Base-by-base conservation (phyloP, 1,140 invertebrate genomes). In the Drosophila repleta region DNA sequence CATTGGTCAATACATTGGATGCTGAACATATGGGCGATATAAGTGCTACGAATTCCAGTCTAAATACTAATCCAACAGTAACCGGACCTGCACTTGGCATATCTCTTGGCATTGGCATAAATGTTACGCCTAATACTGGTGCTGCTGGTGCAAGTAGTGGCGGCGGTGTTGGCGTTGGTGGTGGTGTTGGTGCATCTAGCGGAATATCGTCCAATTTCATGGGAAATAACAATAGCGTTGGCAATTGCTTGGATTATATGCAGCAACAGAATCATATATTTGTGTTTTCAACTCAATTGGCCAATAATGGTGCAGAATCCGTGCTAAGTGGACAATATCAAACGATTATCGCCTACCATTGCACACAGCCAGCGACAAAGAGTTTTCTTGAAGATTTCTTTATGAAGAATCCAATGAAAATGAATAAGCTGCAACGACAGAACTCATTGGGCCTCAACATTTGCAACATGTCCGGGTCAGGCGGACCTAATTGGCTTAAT, bases 231-330 rank as follows among this genome's bases (percentile, higher is more conserved):
- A 29, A 21, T 74, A 93, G 92, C 92, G 92, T 63, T 4, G 70
- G 64, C 3, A 79, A 73, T 21, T 87, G 88, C 15, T 53, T 91
- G 43, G 90, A 91, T 51, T 91, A 90, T 95, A 96, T 97, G 96
- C 97, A 98, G 93, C 98, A 99, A 91, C 97, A 98, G 92, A 99
- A 96, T 93, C 98, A 99, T 92, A 98, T 99, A 88, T 99, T 98
- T 94, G 98, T 99, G 56, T 99, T 99, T 93, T 97, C 97, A 10
- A 99, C 98, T 0, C 93, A 95, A 73, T 92, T 99, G 90, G 98
- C 98, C 0, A 99, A 99, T 92, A 96, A 98, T 89, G 97, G 97
- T 11, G 97, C 98, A 1, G 98, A 99, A 81, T 94, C 96, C 5
- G 97, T 99, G 15, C 92, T 97, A 64, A 95, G 96, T 74, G 97